These are phyloP conservation scores for Atherinomorus stipes DNA, from an alignment of 2,113 vertebrate species.

Conservation along the genomic window DNA sequence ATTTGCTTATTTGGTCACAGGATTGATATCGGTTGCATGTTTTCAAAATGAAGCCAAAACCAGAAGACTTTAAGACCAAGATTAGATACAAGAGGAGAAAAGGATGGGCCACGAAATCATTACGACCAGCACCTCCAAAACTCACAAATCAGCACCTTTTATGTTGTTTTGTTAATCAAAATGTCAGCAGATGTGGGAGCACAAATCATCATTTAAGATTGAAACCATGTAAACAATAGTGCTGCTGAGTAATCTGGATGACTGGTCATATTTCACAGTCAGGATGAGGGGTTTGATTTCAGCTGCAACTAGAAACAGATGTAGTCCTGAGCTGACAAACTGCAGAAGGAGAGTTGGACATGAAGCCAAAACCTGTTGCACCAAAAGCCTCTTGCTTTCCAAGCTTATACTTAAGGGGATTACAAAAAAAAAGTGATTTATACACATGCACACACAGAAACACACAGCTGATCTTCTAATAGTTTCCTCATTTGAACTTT, in stretches of 20 bases:
- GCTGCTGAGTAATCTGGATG: slow-evolving; percentile 31
- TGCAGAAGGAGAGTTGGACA: slow-evolving; percentile 33
- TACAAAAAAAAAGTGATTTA: slow-evolving; percentile 18
- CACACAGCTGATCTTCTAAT: slow-evolving; percentile 26
- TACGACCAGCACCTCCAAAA: neutral
- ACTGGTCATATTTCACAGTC: slow-evolving; percentile 41
- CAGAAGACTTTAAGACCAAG: neutral
- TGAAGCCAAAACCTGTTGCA: slow-evolving; percentile 36
- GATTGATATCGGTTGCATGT: neutral
- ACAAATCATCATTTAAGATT: slow-evolving; percentile 23
- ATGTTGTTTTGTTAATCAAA: neutral
- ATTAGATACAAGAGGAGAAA: neutral
- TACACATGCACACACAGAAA: neutral
- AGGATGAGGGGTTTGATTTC: slow-evolving; percentile 36
- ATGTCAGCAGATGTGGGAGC: slow-evolving; percentile 16
- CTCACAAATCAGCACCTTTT: neutral
- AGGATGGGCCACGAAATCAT: neutral
- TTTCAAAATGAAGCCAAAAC: neutral
- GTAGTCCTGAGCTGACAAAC: slow-evolving; percentile 38
- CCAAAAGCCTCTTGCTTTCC: slow-evolving; percentile 29
- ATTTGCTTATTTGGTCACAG: neutral
- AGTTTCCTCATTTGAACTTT: slow-evolving; percentile 40
- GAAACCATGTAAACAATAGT: slow-evolving; percentile 18
- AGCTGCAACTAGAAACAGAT: slow-evolving; percentile 56
- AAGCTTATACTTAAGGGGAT: slow-evolving; percentile 17